Percentiles rank a stretch among this genome's conserved stretches.
These are phyloP conservation scores for Nyctibius bracteatus DNA, from an alignment of 2,113 vertebrate species.

Conservation along the genomic window DNA sequence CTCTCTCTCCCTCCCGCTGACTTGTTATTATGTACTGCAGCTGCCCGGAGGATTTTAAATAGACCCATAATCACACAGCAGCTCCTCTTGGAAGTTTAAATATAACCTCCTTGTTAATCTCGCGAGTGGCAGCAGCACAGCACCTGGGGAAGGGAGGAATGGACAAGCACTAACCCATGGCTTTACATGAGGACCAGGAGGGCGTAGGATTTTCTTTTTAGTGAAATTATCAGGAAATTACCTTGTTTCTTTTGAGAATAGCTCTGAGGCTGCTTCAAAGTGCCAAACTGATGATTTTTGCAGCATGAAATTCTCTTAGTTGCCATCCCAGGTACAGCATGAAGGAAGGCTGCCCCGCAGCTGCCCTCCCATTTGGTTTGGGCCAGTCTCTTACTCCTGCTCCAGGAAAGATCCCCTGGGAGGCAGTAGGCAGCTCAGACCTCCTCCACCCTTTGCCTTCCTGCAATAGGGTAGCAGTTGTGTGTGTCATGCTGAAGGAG, in stretches of 20 bases:
- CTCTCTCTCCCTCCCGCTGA: slow-evolving; percentile 53
- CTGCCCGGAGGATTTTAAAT: slow-evolving; percentile 79
- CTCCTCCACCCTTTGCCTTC: not conserved
- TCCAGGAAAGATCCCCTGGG: not conserved
- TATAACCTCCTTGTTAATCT: slow-evolving; percentile 79
- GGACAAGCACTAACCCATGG: slow-evolving; percentile 16
- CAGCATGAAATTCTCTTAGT: not conserved
- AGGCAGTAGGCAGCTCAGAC: not conserved
- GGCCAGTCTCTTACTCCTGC: not conserved
- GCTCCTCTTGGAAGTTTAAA: slow-evolving; percentile 78
- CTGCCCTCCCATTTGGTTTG: not conserved
- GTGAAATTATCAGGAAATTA: not conserved
- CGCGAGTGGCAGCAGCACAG: slow-evolving; percentile 36
- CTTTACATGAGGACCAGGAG: not conserved
- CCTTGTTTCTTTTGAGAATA: not conserved
- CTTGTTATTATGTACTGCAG: slow-evolving; percentile 79
- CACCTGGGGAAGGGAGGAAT: slow-evolving; percentile 64
- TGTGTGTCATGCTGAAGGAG: not conserved
- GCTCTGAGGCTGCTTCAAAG: not conserved
- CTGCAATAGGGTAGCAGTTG: not conserved
- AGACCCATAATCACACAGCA: slow-evolving; percentile 75
- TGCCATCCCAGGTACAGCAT: not conserved
- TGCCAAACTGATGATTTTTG: not conserved
- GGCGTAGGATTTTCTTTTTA: not conserved
- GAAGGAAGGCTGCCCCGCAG: not conserved